A percentile compares a stretch with the other conserved stretches of the same genome.
phyloP scores from a whole-genome alignment of 30 jellyfish, hydroid and myxozoan species.

The Aurelia coerulea region DNA sequence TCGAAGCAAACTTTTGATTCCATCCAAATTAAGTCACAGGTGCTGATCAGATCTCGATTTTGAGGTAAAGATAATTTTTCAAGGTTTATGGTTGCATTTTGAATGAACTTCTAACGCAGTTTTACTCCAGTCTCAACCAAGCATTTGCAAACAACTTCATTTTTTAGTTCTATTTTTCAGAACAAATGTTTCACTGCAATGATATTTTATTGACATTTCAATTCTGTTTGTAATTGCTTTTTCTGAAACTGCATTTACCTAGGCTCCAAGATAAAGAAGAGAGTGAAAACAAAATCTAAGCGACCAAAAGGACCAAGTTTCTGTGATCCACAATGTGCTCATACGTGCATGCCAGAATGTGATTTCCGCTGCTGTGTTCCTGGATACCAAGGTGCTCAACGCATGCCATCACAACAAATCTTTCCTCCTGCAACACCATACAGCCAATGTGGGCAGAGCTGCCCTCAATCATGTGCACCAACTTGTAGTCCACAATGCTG shows the following conservation, averaged over 20 bases:
- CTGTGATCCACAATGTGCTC: slow-evolving; percentile 95
- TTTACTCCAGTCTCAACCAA: too few relatives aligned
- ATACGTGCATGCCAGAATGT: slow-evolving; percentile 90
- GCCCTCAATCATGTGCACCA: slow-evolving; percentile 94
- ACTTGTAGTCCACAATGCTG: slow-evolving; percentile 86
- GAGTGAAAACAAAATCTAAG: slow-evolving; percentile 15
- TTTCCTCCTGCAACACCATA: slow-evolving; percentile 69
- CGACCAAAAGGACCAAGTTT: slow-evolving; percentile 65
- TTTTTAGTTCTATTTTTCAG: too few relatives aligned
- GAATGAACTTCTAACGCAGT: too few relatives aligned
- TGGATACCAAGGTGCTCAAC: slow-evolving; percentile 73
- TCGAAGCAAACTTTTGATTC: too few relatives aligned
- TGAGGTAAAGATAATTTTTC: too few relatives aligned
- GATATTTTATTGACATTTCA: too few relatives aligned
- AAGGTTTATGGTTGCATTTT: too few relatives aligned
- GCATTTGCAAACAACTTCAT: too few relatives aligned
- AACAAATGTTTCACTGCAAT: too few relatives aligned
- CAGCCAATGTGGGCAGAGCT: slow-evolving; percentile 84
- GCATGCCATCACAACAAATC: slow-evolving; percentile 67
- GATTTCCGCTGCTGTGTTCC: slow-evolving; percentile 96
- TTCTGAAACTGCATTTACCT: not conserved
- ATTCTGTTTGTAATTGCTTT: too few relatives aligned
- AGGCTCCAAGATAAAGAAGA: slow-evolving; percentile 58
- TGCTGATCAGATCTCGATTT: too few relatives aligned
- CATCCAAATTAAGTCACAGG: too few relatives aligned